Evolutionary conservation across 2,888 invertebrate genomes (phyloP), one percentile per base, ranked within the genome.

Genomic region (Rhabditophanes sp.): DNA sequence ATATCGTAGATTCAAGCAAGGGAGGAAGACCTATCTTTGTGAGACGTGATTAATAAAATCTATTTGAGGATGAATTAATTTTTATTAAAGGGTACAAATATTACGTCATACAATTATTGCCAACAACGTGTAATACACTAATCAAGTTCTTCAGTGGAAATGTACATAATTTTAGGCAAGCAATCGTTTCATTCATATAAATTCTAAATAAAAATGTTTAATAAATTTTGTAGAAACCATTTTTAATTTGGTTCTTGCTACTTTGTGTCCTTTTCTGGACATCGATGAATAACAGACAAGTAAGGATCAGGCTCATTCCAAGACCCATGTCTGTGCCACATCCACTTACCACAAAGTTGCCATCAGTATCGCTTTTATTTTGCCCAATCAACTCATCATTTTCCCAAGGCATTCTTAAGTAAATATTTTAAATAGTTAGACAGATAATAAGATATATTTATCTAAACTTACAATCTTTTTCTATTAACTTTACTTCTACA

Each of bases 231-330:
- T n/a, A n/a, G n/a, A n/a, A n/a, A n/a, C n/a, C n/a, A n/a, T n/a
- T n/a, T n/a, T n/a, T n/a, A n/a, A n/a, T n/a, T n/a, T n/a, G n/a
- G n/a, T n/a, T n/a, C n/a, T n/a, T n/a, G n/a, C n/a, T n/a, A n/a
- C n/a, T n/a, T n/a, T n/a, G n/a, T n/a, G n/a, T n/a, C n/a, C n/a
- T n/a, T n/a, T 15, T 34, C 30, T 1, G 46, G 46, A 24, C 46
- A 45, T 12, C 48, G 30, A 25, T 45, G 46, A 11, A 38, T 31
- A 12, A 45, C 25, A 11, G 32, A 12, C 11, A 45, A 17, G 18
- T 37, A 50, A 1, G 47, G 47, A 35, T 47, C 47, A 7, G 47
- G 47, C n/a, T 49, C 48, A 25, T 47, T 47, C 46, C 46, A 47
- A 4, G 22, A 27, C 46, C 46, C 12, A 46, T 32, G 15, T 46